A percentile compares a stretch with the other conserved stretches of the same genome.
phyloP scores from a whole-genome alignment of 2,888 invertebrate genomes.

The Drepana falcataria region DNA sequence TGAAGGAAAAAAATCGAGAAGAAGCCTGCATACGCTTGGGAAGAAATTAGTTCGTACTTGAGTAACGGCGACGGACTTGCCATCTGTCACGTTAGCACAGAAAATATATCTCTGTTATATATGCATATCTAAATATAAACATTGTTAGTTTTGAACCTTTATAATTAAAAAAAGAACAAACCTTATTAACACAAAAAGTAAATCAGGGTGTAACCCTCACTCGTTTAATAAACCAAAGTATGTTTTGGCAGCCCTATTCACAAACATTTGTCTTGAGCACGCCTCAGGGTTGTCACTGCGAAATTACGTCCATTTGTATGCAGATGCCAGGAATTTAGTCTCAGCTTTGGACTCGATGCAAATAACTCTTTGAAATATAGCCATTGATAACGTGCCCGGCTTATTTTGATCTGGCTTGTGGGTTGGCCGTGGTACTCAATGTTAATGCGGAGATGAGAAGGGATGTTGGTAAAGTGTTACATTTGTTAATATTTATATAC shows the following conservation, averaged over 20 bases:
- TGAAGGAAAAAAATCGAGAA: too few relatives aligned
- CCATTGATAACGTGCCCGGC: conserved; percentile 57
- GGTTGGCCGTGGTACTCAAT: not conserved
- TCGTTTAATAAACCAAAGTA: conserved; percentile 10
- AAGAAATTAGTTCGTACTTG: too few relatives aligned
- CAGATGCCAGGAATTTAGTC: conserved; percentile 60
- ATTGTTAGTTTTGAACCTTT: too few relatives aligned
- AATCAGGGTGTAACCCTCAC: conserved; percentile 23
- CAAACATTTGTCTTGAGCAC: conserved; percentile 57
- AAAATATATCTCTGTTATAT: too few relatives aligned
- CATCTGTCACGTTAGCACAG: too few relatives aligned
- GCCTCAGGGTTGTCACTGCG: conserved; percentile 65
- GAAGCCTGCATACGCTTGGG: too few relatives aligned
- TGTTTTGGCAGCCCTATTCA: conserved; percentile 37
- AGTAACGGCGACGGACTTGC: too few relatives aligned
- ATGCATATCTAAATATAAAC: conserved; percentile 10
- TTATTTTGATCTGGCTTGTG: not conserved
- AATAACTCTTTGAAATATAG: conserved; percentile 71
- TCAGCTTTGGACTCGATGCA: conserved; percentile 57
- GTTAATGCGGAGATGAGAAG: not conserved
- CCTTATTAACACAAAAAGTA: conserved; percentile 45
- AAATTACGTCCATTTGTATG: conserved; percentile 75
- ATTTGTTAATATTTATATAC: too few relatives aligned
- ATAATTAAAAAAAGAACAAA: conserved; percentile 44
- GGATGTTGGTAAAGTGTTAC: too few relatives aligned